phyloP scores from a whole-genome alignment of 2,888 invertebrate genomes.

The Nephrotoma appendiculata region DNA sequence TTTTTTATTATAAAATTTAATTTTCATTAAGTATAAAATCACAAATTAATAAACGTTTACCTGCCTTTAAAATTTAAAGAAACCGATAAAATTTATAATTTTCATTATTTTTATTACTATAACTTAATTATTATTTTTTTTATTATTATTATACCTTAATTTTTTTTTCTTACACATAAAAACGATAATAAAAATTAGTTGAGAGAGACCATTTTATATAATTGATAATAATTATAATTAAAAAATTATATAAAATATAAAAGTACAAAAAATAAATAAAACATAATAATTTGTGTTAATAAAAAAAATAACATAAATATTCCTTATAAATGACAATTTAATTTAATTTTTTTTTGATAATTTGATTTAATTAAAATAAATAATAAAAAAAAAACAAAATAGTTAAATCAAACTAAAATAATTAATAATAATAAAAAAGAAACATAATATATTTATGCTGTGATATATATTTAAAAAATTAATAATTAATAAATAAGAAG shows the following conservation, averaged over 20 bases:
- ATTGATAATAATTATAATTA: background rate
- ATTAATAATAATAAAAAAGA: conserved; percentile 1
- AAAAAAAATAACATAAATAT: background rate
- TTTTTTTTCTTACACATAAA: background rate
- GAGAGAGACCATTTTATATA: background rate
- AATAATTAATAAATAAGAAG: background rate
- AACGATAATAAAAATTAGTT: background rate
- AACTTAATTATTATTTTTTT: background rate
- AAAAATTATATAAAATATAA: background rate
- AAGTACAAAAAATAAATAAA: background rate
- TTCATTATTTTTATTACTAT: background rate
- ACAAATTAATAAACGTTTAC: background rate
- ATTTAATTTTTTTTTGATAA: background rate
- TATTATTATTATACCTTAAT: background rate
- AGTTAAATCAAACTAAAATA: background rate
- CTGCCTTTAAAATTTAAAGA: background rate
- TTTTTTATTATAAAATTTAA: background rate
- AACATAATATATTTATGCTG: conserved; percentile 3
- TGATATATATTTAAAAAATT: conserved; percentile 4
- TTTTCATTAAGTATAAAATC: background rate
- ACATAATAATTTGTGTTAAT: background rate
- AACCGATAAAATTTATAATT: background rate
- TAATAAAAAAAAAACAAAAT: background rate
- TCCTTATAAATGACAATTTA: background rate
- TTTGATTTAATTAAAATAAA: background rate